Percentiles rank a stretch among this genome's conserved stretches.
Conservation (phyloP, 2,888 invertebrate genomes). For the Operophtera brumata region DNA sequence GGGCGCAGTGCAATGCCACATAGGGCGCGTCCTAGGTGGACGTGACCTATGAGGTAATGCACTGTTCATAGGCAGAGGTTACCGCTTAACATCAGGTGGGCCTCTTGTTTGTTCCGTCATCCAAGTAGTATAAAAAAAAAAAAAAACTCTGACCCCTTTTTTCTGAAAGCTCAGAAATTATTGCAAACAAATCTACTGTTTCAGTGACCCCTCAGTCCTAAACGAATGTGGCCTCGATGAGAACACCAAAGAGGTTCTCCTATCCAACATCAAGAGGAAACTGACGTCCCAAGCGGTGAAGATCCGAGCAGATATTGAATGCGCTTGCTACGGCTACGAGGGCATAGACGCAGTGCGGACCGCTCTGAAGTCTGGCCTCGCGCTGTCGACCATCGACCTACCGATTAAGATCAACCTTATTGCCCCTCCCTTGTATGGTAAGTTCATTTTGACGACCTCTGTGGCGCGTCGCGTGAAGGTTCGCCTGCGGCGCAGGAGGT, state of each 20-base stretch:
- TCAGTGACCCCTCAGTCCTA: conserved; percentile 95
- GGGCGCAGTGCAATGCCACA: too few relatives aligned
- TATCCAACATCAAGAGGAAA: conserved; percentile 97
- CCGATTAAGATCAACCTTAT: conserved; percentile 99
- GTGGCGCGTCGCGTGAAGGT: too few relatives aligned
- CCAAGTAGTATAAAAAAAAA: too few relatives aligned
- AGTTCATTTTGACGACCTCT: conserved; percentile 25
- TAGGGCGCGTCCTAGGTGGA: too few relatives aligned
- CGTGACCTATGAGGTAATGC: too few relatives aligned
- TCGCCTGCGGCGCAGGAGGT: too few relatives aligned
- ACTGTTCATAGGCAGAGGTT: too few relatives aligned
- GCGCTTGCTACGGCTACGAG: conserved; percentile 87
- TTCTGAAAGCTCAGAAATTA: background rate
- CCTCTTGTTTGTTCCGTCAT: too few relatives aligned
- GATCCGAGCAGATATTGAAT: conserved; percentile 72
- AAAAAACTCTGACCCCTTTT: too few relatives aligned
- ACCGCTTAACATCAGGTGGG: too few relatives aligned
- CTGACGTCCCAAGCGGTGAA: conserved; percentile 91
- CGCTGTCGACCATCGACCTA: conserved; percentile 94
- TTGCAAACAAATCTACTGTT: conserved; percentile 24
- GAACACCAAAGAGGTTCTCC: conserved; percentile 92
- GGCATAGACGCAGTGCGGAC: conserved; percentile 99
- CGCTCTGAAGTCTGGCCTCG: conserved; percentile 93
- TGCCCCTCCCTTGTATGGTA: conserved; percentile 97
- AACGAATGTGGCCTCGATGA: conserved; percentile 98